Evolutionary conservation across 2,797 vertebrate species (phyloP).

Genomic region (Tarsius wallacei): DNA sequence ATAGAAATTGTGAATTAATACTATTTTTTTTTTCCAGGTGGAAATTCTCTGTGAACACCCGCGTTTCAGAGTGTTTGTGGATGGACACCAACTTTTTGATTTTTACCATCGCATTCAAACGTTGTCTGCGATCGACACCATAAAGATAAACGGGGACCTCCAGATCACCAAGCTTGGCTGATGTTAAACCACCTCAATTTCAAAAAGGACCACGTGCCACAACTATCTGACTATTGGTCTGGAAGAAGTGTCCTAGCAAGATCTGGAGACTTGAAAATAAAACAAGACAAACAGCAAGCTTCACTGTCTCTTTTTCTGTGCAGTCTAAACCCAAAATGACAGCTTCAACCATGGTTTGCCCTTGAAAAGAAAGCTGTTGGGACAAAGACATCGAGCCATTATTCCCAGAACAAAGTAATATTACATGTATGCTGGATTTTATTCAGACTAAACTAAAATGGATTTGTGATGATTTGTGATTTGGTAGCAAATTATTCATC

Average conservation of each 20-base stretch:
- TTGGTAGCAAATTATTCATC: slow-evolving; percentile 81
- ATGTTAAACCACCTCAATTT: slow-evolving; percentile 86
- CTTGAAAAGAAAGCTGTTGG: slow-evolving; percentile 86
- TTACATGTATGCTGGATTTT: slow-evolving; percentile 88
- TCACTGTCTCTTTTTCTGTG: slow-evolving; percentile 87
- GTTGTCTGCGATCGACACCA: slow-evolving; percentile 97
- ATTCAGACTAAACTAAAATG: slow-evolving; percentile 87
- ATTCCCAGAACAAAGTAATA: slow-evolving; percentile 88
- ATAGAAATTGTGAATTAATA: slow-evolving; percentile 1
- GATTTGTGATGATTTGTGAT: slow-evolving; percentile 87
- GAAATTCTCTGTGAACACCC: slow-evolving; percentile 99
- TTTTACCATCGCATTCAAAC: slow-evolving; percentile 99
- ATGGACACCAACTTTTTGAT: slow-evolving; percentile 99
- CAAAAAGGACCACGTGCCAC: slow-evolving; percentile 86
- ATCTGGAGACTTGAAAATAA: slow-evolving; percentile 84
- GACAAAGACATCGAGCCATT: slow-evolving; percentile 88
- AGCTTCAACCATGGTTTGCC: slow-evolving; percentile 84
- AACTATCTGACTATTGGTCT: slow-evolving; percentile 62
- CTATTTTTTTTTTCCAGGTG: slow-evolving; percentile 92
- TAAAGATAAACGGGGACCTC: slow-evolving; percentile 98
- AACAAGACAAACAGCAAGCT: slow-evolving; percentile 85
- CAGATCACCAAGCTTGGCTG: slow-evolving; percentile 99
- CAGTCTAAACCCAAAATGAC: slow-evolving; percentile 87
- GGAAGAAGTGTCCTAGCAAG: slow-evolving; percentile 87
- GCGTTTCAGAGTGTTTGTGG: slow-evolving; percentile 98